phyloP scores from a whole-genome alignment of 64 coral and sea anemone species.

The Stichodactyla mertensii region DNA sequence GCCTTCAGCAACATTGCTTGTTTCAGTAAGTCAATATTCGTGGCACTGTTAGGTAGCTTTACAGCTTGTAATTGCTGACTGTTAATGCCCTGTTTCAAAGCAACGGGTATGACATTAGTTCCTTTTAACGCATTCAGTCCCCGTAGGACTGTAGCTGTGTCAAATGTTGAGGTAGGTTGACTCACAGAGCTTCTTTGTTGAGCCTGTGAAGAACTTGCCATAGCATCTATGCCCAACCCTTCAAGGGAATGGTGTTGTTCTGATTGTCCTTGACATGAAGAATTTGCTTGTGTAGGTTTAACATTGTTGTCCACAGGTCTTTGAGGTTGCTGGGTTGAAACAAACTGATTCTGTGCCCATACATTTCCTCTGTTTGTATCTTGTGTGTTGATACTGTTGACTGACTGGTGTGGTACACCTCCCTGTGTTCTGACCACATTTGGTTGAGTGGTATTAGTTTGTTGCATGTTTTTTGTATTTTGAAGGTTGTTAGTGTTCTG shows the following conservation, averaged over 20 bases:
- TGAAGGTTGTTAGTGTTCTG: not conserved
- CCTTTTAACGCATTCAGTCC: constrained; percentile 14
- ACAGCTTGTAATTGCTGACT: constrained; percentile 20
- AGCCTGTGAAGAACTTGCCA: not conserved
- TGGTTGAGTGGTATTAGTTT: not conserved
- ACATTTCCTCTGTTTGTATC: not conserved
- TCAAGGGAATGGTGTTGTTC: not conserved
- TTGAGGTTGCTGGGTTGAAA: not conserved
- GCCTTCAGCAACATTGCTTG: constrained; percentile 25
- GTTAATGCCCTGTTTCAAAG: not conserved
- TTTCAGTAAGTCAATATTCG: constrained; percentile 8
- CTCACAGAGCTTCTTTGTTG: not conserved
- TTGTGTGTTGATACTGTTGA: not conserved
- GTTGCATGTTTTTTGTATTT: not conserved
- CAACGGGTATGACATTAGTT: not conserved
- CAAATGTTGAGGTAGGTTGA: constrained; percentile 6
- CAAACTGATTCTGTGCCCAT: constrained; percentile 9
- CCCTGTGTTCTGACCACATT: not conserved
- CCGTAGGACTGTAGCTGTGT: constrained; percentile 11
- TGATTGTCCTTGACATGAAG: not conserved
- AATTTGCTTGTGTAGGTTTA: not conserved
- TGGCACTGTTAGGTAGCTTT: not conserved
- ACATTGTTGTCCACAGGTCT: not conserved
- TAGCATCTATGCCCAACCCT: not conserved
- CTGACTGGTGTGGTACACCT: not conserved